These are phyloP conservation scores for Motacilla tschutschensis DNA, from an alignment of 2,113 vertebrate species.

Conservation along the genomic window DNA sequence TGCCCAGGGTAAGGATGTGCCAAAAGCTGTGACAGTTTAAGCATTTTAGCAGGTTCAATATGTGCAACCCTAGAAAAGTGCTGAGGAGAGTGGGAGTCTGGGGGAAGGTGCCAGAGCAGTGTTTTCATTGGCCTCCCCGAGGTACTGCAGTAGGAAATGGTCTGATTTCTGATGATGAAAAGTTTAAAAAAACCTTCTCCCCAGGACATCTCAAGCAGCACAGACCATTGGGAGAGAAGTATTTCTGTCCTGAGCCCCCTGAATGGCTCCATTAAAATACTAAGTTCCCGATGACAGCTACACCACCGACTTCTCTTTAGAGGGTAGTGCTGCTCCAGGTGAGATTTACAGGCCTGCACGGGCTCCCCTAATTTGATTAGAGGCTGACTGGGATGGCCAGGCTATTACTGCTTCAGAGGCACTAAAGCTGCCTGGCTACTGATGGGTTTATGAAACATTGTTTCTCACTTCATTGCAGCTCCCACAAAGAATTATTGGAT, in stretches of 20 bases:
- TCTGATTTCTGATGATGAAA: neutral
- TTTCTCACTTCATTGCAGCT: conserved; percentile 61
- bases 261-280: neutral
- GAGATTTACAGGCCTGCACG: conserved; percentile 21
- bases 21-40: conserved; percentile 2
- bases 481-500: conserved; percentile 55
- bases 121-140: neutral
- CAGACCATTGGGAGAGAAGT: neutral
- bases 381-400: conserved; percentile 20
- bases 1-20: neutral
- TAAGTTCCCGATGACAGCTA: neutral
- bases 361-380: conserved; percentile 47
- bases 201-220: neutral
- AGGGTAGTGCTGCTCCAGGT: conserved; percentile 1
- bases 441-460: conserved; percentile 66
- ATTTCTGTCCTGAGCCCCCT: neutral
- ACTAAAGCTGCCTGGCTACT: conserved; percentile 54
- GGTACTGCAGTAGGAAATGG: neutral
- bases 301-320: neutral
- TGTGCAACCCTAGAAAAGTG: neutral
- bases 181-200: neutral
- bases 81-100: neutral
- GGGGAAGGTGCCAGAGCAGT: neutral
- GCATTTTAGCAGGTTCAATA: conserved; percentile 22
- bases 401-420: conserved; percentile 20